Conservation (phyloP, 2,113 vertebrate species). For the Ia io region DNA sequence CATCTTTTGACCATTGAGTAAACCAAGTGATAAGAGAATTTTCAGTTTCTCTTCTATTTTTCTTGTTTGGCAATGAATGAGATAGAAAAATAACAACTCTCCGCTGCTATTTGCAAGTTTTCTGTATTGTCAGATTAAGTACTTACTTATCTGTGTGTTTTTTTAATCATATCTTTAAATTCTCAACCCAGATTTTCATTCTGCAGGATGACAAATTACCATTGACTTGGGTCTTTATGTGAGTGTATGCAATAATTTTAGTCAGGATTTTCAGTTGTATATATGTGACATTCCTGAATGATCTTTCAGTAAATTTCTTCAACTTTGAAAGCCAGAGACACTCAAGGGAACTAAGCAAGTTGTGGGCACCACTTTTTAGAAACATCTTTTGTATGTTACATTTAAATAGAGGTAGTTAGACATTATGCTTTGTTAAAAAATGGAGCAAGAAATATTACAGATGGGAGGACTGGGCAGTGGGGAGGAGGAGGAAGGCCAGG, state of each 20-base stretch:
- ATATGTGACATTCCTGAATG: not conserved
- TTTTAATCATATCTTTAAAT: not conserved
- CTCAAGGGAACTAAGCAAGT: not conserved
- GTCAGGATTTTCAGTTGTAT: not conserved
- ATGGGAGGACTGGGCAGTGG: not conserved
- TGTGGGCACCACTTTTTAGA: not conserved
- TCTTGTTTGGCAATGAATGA: slow-evolving; percentile 11
- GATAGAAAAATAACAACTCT: slow-evolving; percentile 15
- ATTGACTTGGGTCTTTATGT: not conserved
- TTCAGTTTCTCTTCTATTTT: not conserved
- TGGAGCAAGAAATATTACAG: not conserved
- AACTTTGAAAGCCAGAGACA: not conserved
- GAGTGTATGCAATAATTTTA: not conserved
- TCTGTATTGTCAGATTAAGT: not conserved
- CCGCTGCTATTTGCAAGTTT: not conserved
- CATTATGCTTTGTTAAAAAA: not conserved
- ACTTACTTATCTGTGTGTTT: not conserved
- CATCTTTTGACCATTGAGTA: not conserved
- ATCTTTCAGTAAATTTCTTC: not conserved
- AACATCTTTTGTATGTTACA: not conserved
- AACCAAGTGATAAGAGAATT: slow-evolving; percentile 6
- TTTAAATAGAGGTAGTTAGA: not conserved
- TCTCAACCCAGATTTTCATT: not conserved
- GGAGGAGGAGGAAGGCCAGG: not conserved
- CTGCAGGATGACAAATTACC: not conserved